Evolutionary conservation across 2,888 invertebrate genomes (phyloP).

Genomic region (Apamea epomidion): DNA sequence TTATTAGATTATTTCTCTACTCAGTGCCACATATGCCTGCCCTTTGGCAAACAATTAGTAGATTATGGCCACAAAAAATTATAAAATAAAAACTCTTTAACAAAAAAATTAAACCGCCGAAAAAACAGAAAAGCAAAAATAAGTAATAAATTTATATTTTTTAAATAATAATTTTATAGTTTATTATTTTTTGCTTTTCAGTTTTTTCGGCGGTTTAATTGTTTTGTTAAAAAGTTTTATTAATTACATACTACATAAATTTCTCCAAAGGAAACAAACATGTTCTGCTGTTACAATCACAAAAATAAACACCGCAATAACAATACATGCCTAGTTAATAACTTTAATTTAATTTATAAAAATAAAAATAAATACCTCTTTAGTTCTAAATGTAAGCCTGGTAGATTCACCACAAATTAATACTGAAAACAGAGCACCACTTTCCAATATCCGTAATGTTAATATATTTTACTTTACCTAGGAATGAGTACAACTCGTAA

Average conservation of each 20-base stretch:
- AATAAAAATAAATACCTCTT: conserved; percentile 42
- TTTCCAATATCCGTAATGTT: conserved; percentile 31
- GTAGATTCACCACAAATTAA: conserved; percentile 42
- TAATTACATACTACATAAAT: not conserved
- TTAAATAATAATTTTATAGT: too few species aligned
- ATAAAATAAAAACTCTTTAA: too few species aligned
- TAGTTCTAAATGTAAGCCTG: not conserved
- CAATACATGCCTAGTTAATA: not conserved
- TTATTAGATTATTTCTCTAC: too few species aligned
- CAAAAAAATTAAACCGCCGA: too few species aligned
- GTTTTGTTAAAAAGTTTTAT: too few species aligned
- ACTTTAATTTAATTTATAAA: not conserved
- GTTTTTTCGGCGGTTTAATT: too few species aligned
- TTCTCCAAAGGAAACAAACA: not conserved
- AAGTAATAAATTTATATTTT: too few species aligned
- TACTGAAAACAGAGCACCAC: conserved; percentile 52
- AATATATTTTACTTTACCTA: not conserved
- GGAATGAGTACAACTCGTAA: not conserved
- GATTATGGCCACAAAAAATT: too few species aligned
- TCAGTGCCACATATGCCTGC: too few species aligned
- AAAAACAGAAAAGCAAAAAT: too few species aligned
- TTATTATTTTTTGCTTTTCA: too few species aligned
- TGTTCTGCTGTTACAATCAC: not conserved
- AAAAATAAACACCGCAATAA: conserved; percentile 4
- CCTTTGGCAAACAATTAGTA: too few species aligned